Evolutionary conservation across 2,113 vertebrate genomes (phyloP).

Genomic region (Bothrops jararaca): DNA sequence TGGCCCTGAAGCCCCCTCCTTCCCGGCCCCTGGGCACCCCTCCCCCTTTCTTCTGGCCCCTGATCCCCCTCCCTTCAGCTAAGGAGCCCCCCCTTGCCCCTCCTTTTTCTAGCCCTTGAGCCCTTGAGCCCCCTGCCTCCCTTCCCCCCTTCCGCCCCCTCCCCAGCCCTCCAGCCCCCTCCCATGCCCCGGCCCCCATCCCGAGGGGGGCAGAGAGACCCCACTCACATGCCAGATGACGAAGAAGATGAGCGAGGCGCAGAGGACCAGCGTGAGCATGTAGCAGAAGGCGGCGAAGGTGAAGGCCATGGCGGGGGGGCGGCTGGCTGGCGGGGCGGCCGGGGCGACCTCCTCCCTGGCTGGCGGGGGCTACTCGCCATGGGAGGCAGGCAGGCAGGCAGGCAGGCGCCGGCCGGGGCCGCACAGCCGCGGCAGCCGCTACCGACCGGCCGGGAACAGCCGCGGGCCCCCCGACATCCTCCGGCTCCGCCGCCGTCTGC

Average conservation of each 20-base stretch:
- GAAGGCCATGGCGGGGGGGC: constrained; percentile 75
- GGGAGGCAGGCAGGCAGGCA: not conserved
- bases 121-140: no score
- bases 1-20: no score
- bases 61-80: not conserved
- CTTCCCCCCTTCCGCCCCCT: no score
- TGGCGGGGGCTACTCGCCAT: not conserved
- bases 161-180: no score
- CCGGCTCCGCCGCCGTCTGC: not conserved
- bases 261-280: constrained; percentile 92
- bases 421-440: not conserved
- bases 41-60: no score
- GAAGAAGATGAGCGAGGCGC: constrained; percentile 92
- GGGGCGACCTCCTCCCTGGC: not conserved
- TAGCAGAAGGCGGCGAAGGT: constrained; percentile 96
- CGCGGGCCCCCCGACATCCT: constrained; percentile 22
- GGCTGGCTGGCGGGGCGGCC: not conserved
- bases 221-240: constrained; percentile 93
- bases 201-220: no score
- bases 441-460: constrained; percentile 44
- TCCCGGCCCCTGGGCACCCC: no score
- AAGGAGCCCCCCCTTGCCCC: no score
- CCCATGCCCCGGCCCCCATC: no score
- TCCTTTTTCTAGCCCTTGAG: fast-evolving
- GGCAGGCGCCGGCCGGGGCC: no score